Evolutionary conservation across 2,797 vertebrate genomes (phyloP).

Genomic region (Scarus forsteni): DNA sequence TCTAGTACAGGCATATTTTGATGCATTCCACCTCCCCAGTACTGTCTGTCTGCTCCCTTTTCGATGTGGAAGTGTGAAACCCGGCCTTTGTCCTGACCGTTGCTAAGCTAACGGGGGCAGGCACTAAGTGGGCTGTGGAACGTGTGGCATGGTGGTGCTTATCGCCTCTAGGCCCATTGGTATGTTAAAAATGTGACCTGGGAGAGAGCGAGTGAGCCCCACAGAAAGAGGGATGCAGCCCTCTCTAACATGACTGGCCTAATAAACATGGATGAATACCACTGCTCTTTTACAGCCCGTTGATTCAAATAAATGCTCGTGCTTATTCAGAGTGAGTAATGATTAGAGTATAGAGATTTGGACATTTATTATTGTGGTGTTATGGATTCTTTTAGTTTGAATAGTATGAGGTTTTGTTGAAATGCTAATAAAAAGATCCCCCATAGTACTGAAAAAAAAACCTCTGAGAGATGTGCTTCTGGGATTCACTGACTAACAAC

Average conservation of each 20-base stretch:
- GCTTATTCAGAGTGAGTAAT: constrained; percentile 13
- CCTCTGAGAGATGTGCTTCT: constrained; percentile 44
- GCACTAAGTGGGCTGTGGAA: constrained; percentile 79
- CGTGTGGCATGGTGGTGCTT: constrained; percentile 77
- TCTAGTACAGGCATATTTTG: constrained; percentile 12
- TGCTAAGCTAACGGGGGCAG: constrained; percentile 76
- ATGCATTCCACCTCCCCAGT: constrained; percentile 18
- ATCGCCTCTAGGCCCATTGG: constrained; percentile 72
- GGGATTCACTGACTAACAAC: constrained; percentile 31
- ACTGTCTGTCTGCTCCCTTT: constrained; percentile 29
- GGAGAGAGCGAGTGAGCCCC: constrained; percentile 42
- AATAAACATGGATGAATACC: constrained; percentile 55
- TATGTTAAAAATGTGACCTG: constrained; percentile 81
- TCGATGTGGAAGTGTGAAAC: constrained; percentile 59
- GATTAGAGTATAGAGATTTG: constrained; percentile 28
- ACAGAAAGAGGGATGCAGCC: constrained; percentile 56
- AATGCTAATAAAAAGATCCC: constrained; percentile 50
- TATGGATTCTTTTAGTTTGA: constrained; percentile 35
- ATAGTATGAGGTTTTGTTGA: constrained; percentile 33
- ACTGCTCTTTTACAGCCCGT: constrained; percentile 28
- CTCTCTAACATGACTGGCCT: constrained; percentile 59
- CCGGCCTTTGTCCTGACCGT: constrained; percentile 66
- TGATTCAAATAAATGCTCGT: constrained; percentile 17
- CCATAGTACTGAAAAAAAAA: constrained; percentile 43
- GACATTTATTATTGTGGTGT: constrained; percentile 25